Conservation (phyloP, 2,888 invertebrate species). For the Embidobia sp. region DNA sequence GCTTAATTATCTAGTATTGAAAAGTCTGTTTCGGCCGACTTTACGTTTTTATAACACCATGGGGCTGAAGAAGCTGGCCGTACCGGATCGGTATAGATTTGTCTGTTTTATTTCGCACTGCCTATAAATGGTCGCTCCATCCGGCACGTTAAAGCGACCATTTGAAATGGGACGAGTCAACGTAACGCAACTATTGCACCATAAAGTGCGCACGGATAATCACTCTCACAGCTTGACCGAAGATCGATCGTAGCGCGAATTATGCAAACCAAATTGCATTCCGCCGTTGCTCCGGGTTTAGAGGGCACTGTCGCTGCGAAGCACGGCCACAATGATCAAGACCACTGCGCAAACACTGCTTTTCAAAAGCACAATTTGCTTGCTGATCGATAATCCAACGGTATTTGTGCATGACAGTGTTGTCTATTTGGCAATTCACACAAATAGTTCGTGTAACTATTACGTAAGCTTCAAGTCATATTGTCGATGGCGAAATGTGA, state of each 20-base stretch:
- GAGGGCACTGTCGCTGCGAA: slow-evolving; percentile 41
- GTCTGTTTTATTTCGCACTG: slow-evolving; percentile 19
- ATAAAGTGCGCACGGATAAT: slow-evolving; percentile 67
- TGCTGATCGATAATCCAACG: slow-evolving; percentile 53
- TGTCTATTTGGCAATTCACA: slow-evolving; percentile 45
- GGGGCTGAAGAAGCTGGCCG: slow-evolving; percentile 36
- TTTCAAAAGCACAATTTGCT: slow-evolving; percentile 58
- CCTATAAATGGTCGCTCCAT: slow-evolving; percentile 26
- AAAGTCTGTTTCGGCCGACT: no score
- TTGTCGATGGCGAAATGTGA: slow-evolving; percentile 15
- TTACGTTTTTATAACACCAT: slow-evolving; percentile 69
- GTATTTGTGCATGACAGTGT: slow-evolving; percentile 36
- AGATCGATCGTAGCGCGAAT: slow-evolving; percentile 74
- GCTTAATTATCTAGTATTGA: no score
- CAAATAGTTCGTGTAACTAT: slow-evolving; percentile 49
- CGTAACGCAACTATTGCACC: slow-evolving; percentile 67
- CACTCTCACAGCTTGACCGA: slow-evolving; percentile 67
- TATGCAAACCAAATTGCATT: slow-evolving; percentile 78
- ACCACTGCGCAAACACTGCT: slow-evolving; percentile 56
- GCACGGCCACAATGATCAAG: slow-evolving; percentile 45
- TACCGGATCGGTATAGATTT: slow-evolving; percentile 21
- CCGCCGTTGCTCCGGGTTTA: slow-evolving; percentile 53
- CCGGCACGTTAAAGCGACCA: slow-evolving; percentile 27
- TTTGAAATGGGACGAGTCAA: slow-evolving; percentile 58
- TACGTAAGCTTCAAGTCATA: slow-evolving; percentile 36